Conservation (phyloP, 2,888 invertebrate genomes). For the Chesias legatella region DNA sequence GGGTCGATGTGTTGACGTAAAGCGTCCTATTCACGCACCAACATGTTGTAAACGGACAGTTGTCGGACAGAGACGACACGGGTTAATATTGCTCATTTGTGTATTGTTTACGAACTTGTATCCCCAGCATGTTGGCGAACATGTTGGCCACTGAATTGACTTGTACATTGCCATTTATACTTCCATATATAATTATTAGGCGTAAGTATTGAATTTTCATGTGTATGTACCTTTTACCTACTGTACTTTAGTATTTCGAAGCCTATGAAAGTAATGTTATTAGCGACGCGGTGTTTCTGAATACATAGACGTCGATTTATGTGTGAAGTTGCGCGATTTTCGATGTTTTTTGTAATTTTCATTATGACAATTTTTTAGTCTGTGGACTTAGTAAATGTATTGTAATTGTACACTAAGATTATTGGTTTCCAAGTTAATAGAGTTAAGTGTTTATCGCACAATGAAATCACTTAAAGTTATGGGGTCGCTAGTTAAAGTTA, state of each 20-base stretch:
- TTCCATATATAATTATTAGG: slow-evolving; percentile 34
- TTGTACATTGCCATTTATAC: slow-evolving; percentile 37
- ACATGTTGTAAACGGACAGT: slow-evolving; percentile 6
- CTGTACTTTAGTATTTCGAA: slow-evolving; percentile 39
- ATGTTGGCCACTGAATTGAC: slow-evolving; percentile 12
- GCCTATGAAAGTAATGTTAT: slow-evolving; percentile 33
- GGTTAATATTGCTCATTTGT: slow-evolving; percentile 20
- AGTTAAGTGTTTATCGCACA: slow-evolving; percentile 18
- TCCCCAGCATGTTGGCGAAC: slow-evolving; percentile 1
- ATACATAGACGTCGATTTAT: slow-evolving; percentile 12
- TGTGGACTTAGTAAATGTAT: slow-evolving; percentile 8
- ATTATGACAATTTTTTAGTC: slow-evolving; percentile 15
- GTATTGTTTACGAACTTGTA: slow-evolving; percentile 15
- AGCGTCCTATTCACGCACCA: slow-evolving; percentile 12
- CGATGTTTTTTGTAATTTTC: slow-evolving; percentile 14
- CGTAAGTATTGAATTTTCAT: slow-evolving; percentile 42
- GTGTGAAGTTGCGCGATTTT: slow-evolving; percentile 7
- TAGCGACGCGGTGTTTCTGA: slow-evolving; percentile 24
- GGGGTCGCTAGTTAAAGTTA: too few species aligned
- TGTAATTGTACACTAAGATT: not conserved
- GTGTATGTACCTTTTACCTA: slow-evolving; percentile 37
- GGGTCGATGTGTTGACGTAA: not conserved
- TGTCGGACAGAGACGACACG: slow-evolving; percentile 12
- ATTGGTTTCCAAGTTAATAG: not conserved
- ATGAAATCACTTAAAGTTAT: not conserved